These are phyloP conservation scores for Esox niger DNA, from an alignment of 2,113 vertebrate genomes.

Conservation along the genomic window DNA sequence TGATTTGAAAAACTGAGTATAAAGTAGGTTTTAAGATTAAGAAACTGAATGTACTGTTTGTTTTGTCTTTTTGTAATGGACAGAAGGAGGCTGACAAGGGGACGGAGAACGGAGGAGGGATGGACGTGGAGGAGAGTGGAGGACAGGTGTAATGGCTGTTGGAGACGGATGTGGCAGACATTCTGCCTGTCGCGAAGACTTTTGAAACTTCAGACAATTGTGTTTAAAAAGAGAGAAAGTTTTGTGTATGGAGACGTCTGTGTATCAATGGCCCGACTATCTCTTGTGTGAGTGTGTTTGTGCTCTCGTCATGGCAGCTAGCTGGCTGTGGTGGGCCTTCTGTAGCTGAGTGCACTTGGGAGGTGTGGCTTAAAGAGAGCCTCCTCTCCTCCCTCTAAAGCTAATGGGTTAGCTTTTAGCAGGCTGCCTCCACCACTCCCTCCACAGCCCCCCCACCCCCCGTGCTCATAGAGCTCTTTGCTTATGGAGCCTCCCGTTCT, in stretches of 20 bases:
- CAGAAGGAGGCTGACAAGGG: constrained; percentile 63
- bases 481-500: constrained; percentile 32
- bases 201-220: constrained; percentile 64
- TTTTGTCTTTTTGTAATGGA: background rate
- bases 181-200: constrained; percentile 50
- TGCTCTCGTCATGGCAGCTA: constrained; percentile 55
- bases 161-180: constrained; percentile 9
- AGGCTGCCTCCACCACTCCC: constrained; percentile 3
- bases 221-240: constrained; percentile 34
- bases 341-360: constrained; percentile 32
- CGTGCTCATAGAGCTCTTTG: constrained; percentile 2
- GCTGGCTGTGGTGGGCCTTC: constrained; percentile 32
- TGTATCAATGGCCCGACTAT: constrained; percentile 23
- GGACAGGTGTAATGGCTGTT: constrained; percentile 56
- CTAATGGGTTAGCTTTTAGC: background rate
- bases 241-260: constrained; percentile 18
- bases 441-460: constrained; percentile 16
- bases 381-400: background rate
- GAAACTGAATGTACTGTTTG: background rate
- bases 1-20: no score
- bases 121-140: constrained; percentile 67
- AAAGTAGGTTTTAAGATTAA: no score
- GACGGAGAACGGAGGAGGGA: constrained; percentile 46
- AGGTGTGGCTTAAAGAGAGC: constrained; percentile 2
- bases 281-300: constrained; percentile 22